Evolutionary conservation across 1,140 invertebrate species (phyloP), one percentile per base, ranked within the genome.

Genomic region (Asbolus verrucosus): DNA sequence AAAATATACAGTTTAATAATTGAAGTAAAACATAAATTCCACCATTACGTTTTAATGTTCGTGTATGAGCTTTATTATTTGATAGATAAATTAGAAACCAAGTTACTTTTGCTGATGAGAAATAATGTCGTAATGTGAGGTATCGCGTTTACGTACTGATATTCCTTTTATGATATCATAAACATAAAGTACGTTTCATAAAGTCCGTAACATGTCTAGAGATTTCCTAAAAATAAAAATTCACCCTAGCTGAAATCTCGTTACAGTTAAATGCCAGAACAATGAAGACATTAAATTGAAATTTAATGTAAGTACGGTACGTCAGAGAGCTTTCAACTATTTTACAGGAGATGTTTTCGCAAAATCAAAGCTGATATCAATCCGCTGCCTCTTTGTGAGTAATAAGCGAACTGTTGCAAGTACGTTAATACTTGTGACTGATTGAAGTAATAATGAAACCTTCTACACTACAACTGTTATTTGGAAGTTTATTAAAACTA

Each of bases 101-200:
- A 8, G 19, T 50, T 50, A 50, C 43, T 50, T 50, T 41, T 50
- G n/a, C 43, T 50, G 43, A 50, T 50, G 43, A 50, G 43, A 50
- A 50, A 50, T 50, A 50, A 50, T 50, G 21, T 50, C 19, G n/a
- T 36, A 36, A 50, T 50, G 43, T 50, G 18, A 50, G 43, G 43
- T 50, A 21, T 50, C 18, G 16, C 16, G 43, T 21, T 50, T 50
- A 50, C 19, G 43, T 19, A 2, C 16, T 21, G 43, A 21, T 50
- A 50, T 50, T 50, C 43, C 19, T 21, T 50, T 50, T 50, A 50
- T 19, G 19, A 18, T 18, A 8, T 13, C 18, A 21, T 50, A 50
- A 50, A 50, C 43, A 50, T 50, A 50, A 50, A 50, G 43, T 50
- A 50, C 19, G 43, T 19, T 50, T 50, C 43, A 50, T 50, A 50